A percentile compares a stretch with the other conserved stretches of the same genome.
Conservation (phyloP, 92 coral and sea anemone species). For the Bergia sp. region DNA sequence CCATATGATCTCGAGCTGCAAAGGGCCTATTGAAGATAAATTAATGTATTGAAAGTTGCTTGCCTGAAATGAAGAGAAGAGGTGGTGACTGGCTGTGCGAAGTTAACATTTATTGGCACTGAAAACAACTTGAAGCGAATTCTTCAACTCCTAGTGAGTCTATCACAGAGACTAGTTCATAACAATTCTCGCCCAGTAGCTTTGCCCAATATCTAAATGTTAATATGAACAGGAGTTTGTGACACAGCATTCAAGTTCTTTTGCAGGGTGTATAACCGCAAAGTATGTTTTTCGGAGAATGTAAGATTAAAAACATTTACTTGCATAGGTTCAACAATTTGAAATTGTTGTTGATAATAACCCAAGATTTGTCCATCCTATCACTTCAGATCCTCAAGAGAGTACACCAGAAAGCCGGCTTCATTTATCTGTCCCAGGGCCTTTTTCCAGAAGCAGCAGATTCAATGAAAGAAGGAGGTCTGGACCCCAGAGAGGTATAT, state of each 20-base stretch:
- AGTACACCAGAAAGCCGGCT: conserved; percentile 95
- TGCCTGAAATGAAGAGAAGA: too few species aligned
- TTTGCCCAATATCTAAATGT: too few species aligned
- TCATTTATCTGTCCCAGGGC: conserved; percentile 84
- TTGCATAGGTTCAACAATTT: background rate
- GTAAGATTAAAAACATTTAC: background rate
- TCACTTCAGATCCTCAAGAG: conserved; percentile 69
- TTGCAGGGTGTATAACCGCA: background rate
- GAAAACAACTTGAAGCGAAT: too few species aligned
- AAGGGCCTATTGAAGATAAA: too few species aligned
- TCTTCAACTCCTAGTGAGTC: too few species aligned
- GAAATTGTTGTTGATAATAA: background rate
- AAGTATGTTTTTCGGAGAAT: too few species aligned
- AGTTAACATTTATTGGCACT: too few species aligned
- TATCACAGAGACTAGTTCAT: background rate
- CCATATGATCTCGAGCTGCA: too few species aligned
- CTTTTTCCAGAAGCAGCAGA: conserved; percentile 81
- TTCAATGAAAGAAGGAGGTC: conserved; percentile 84
- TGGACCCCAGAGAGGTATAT: conserved; percentile 95
- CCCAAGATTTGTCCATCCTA: background rate
- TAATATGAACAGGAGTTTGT: background rate
- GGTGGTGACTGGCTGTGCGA: too few species aligned
- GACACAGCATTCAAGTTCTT: too few species aligned
- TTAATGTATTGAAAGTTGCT: too few species aligned
- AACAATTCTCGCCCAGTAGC: background rate